A percentile compares a stretch with the other conserved stretches of the same genome.
Evolutionary conservation across 2,113 vertebrate genomes (phyloP).

Genomic region (Bujurquina vittata): DNA sequence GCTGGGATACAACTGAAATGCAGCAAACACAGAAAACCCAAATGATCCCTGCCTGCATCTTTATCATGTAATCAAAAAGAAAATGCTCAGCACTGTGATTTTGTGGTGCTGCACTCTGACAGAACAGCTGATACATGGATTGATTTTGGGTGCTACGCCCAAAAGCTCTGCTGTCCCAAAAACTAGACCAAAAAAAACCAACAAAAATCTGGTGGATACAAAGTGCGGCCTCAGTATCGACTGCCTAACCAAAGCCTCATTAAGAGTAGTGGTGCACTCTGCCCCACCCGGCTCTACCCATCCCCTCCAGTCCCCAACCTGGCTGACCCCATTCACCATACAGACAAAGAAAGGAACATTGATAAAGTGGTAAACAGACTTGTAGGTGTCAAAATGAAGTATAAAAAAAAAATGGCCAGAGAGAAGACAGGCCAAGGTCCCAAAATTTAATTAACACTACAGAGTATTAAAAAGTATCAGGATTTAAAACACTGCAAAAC

Average conservation of each 20-base stretch:
- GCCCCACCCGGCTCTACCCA: conserved; percentile 1
- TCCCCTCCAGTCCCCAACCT: neutral
- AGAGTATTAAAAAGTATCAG: neutral
- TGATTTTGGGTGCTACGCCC: conserved; percentile 16
- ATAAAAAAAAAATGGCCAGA: neutral
- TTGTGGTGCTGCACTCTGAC: neutral
- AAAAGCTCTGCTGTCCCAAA: neutral
- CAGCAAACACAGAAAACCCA: neutral
- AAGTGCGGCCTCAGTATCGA: conserved; percentile 29
- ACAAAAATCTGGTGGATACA: conserved; percentile 27
- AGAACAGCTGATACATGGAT: conserved; percentile 6
- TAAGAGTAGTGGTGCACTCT: conserved; percentile 1
- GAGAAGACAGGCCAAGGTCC: neutral
- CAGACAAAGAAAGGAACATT: neutral
- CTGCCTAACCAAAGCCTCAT: conserved; percentile 7
- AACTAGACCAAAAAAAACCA: no score
- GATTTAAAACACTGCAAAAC: neutral
- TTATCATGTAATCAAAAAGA: neutral
- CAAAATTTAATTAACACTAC: neutral
- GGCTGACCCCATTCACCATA: conserved; percentile 34
- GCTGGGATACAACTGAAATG: neutral
- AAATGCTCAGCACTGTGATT: neutral
- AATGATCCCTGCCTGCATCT: neutral
- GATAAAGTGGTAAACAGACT: neutral
- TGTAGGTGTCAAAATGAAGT: neutral